These are phyloP conservation scores for Sarcophaga caerulescens DNA, from an alignment of 2,888 invertebrate species.

Conservation along the genomic window DNA sequence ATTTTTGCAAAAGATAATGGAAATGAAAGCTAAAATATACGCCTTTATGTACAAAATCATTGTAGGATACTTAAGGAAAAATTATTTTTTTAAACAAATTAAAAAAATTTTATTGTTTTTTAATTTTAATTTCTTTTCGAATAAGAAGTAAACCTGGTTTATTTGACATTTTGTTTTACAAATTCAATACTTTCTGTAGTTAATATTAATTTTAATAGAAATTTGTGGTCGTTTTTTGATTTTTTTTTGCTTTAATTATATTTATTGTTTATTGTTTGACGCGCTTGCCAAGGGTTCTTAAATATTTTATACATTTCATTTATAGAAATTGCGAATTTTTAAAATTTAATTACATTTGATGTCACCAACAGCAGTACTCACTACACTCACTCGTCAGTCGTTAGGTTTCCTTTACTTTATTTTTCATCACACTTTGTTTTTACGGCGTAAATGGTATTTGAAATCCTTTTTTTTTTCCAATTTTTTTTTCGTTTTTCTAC, in stretches of 20 bases:
- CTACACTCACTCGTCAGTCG: background rate
- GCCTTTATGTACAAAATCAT: background rate
- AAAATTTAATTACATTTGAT: slow-evolving; percentile 37
- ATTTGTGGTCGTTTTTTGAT: background rate
- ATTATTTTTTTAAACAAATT: no score
- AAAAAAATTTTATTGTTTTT: no score
- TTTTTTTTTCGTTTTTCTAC: background rate
- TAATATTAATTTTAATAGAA: no score
- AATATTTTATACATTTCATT: background rate
- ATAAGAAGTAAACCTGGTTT: no score
- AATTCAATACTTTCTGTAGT: no score
- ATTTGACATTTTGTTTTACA: no score
- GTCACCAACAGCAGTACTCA: slow-evolving; percentile 12
- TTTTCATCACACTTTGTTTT: slow-evolving; percentile 11
- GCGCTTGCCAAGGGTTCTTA: no score
- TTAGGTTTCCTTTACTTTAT: background rate
- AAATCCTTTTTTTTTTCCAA: background rate
- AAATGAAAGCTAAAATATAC: background rate
- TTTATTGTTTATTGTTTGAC: background rate
- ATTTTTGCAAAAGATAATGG: background rate
- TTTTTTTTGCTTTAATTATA: background rate
- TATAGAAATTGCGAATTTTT: background rate
- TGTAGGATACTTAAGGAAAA: no score
- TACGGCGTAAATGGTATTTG: background rate
- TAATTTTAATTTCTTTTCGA: no score